These are phyloP conservation scores for Drosophila helvetica DNA, from an alignment of 2,888 invertebrate species.

Conservation along the genomic window DNA sequence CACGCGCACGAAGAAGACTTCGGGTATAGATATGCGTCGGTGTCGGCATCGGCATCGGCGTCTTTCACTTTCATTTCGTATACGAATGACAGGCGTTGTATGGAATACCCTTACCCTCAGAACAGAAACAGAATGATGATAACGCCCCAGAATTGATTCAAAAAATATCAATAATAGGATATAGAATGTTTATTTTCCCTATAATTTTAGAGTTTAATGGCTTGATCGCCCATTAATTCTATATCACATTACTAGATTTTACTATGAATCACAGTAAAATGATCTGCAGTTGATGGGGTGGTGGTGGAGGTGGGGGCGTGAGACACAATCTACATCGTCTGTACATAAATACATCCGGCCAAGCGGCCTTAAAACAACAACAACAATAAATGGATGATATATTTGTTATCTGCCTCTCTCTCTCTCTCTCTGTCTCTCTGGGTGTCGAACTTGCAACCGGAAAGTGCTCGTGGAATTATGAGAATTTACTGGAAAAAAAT, in stretches of 20 bases:
- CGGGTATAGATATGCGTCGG: neutral
- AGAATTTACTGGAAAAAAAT: neutral
- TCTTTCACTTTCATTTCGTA: neutral
- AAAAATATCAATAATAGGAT: too few species aligned
- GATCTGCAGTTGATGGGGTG: neutral
- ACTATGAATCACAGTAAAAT: constrained; percentile 13
- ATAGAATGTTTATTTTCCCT: neutral
- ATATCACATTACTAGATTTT: neutral
- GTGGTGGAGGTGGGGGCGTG: neutral
- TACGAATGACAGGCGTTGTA: neutral
- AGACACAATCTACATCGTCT: constrained; percentile 3
- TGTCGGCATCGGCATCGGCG: neutral
- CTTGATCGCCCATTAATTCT: neutral
- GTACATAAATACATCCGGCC: constrained; percentile 10
- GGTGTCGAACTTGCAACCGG: neutral
- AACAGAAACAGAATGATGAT: too few species aligned
- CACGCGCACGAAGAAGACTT: neutral
- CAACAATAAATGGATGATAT: neutral
- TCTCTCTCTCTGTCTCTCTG: neutral
- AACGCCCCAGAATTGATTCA: too few species aligned
- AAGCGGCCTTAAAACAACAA: constrained; percentile 20
- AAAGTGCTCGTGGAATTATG: neutral
- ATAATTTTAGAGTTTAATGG: neutral
- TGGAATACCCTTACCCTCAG: too few species aligned
- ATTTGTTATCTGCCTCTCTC: constrained; percentile 6